A percentile compares a stretch with the other conserved stretches of the same genome.
phyloP scores from a whole-genome alignment of 2,113 vertebrate species.

The Microcebus griseorufus region DNA sequence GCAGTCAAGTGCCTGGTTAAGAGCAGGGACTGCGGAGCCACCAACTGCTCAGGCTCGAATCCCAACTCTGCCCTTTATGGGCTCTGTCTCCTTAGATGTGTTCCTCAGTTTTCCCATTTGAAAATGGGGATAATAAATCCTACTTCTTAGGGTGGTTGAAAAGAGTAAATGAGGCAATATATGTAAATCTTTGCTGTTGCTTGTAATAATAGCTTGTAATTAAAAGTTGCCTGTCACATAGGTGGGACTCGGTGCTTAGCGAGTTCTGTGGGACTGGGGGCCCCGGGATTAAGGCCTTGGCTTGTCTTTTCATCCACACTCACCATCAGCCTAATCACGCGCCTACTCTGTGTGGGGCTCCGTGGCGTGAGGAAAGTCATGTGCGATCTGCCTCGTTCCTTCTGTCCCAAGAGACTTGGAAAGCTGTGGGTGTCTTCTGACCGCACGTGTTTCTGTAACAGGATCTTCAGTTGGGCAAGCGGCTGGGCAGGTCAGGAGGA shows the following conservation, averaged over 20 bases:
- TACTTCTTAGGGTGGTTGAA: not conserved
- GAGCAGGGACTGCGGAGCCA: not conserved
- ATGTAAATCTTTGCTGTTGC: accelerated
- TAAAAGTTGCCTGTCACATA: not conserved
- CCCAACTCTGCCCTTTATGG: not conserved
- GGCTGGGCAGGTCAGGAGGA: not conserved
- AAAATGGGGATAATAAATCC: not conserved
- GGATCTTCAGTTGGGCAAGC: not conserved
- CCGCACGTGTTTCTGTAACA: not conserved
- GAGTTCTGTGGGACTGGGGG: accelerated
- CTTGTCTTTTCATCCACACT: not conserved
- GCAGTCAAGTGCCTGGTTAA: too few species aligned
- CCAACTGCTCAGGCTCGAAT: too few species aligned
- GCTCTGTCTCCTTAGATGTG: not conserved
- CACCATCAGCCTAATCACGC: accelerated
- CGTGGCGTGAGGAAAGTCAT: too few species aligned
- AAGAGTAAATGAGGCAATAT: not conserved
- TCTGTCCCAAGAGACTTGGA: not conserved
- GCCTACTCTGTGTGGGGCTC: not conserved
- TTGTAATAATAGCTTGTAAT: not conserved
- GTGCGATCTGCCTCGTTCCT: not conserved
- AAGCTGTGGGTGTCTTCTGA: not conserved
- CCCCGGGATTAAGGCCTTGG: not conserved
- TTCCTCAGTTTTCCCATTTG: not conserved
- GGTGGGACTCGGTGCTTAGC: not conserved